phyloP scores from a whole-genome alignment of 2,797 vertebrate species.

The Lagorchestes hirsutus region DNA sequence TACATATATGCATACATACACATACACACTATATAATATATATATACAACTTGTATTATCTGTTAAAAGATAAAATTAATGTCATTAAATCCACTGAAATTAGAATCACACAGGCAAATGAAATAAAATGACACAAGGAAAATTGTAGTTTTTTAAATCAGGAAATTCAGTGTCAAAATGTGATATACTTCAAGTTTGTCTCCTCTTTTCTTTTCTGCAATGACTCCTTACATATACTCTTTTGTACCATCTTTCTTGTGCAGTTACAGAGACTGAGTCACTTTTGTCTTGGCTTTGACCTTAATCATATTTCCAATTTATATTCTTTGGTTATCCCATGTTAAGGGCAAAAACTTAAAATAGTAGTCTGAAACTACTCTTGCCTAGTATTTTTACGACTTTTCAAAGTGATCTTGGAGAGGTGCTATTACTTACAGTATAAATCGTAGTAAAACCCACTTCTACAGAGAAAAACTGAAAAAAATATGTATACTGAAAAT shows the following conservation, averaged over 20 bases:
- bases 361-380: not conserved
- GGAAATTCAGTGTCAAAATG: not conserved
- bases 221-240: not conserved
- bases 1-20: no score
- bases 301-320: not conserved
- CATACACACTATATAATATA: not conserved
- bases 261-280: not conserved
- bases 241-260: not conserved
- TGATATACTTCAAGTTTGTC: not conserved
- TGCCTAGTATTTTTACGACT: not conserved
- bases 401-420: constrained; percentile 42
- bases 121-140: not conserved
- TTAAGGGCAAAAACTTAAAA: constrained; percentile 29
- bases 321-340: constrained; percentile 21
- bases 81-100: not conserved
- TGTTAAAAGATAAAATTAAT: not conserved
- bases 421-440: constrained; percentile 4
- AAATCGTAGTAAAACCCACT: constrained; percentile 2
- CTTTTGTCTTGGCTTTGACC: not conserved
- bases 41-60: not conserved
- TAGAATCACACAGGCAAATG: not conserved
- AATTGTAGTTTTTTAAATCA: not conserved
- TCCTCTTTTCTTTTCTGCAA: not conserved
- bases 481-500: constrained; percentile 12
- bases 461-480: not conserved